Base-by-base conservation (phyloP, 2,113 vertebrate genomes). In the Phodopus roborovskii region DNA sequence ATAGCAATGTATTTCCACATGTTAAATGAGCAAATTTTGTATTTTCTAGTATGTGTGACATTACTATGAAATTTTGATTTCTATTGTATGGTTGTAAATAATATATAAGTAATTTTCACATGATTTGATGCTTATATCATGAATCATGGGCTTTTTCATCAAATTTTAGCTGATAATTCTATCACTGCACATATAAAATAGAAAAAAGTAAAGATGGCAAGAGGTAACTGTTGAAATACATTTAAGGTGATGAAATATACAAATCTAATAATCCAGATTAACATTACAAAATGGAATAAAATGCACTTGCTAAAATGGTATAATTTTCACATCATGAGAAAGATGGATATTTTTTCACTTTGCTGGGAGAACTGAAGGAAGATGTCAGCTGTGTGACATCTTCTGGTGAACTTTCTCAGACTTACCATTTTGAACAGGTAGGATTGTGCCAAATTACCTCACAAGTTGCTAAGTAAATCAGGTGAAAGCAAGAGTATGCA, bases 261-360 rank as follows among this genome's bases (percentile, higher is more conserved):
- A 75, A 87, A 42, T 20, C 50, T 73, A 87, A 16, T 70, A 75
- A n/a, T 26, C 19, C 58, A 75, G 12, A 56, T 28, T 13, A 88
- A 3, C 33, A 91, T 70, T 84, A 70, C 66, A 96, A 89, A 74
- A 92, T 9, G 0, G 88, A 68, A 53, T 82, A 5, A 17, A 36
- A 86, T 70, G 7, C 7, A 70, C 24, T 91, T 74, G 75, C 78
- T 86, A 92, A 73, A 95, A 26, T 66, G 58, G 62, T 87, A 77
- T 88, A 6, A 58, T 26, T 62, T 83, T 60, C 12, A 83, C 56
- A 83, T 28, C 7, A 28, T 62, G n/a, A 42, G n/a, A n/a, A 60
- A 82, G 36, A 60, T 16, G 22, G 28, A 1, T 39, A 28, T 39
- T 82, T 77, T 58, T 24, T 12, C 12, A 39, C 3, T 24, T 10